A percentile compares a stretch with the other conserved stretches of the same genome.
Conservation (phyloP, 2,888 invertebrate species). For the Amphipoea lucens region DNA sequence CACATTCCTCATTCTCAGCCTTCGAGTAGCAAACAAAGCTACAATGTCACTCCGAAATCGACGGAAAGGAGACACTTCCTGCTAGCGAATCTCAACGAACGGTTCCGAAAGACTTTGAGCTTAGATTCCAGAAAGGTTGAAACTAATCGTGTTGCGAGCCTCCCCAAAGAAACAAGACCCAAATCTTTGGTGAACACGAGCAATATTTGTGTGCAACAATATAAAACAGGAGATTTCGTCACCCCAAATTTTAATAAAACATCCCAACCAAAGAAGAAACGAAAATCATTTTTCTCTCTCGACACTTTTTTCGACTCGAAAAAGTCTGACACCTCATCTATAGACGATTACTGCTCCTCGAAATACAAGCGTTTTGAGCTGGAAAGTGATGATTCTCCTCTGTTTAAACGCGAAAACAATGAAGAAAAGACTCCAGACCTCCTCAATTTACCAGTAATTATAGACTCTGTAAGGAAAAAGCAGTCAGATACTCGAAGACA, state of each 20-base stretch:
- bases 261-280: constrained; percentile 86
- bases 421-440: constrained; percentile 86
- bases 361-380: constrained; percentile 89
- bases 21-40: constrained; percentile 85
- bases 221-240: constrained; percentile 79
- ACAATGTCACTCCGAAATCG: constrained; percentile 87
- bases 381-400: constrained; percentile 88
- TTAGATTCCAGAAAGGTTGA: constrained; percentile 87
- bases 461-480: constrained; percentile 86
- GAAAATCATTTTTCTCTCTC: constrained; percentile 88
- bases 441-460: constrained; percentile 86
- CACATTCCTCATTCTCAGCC: constrained; percentile 86
- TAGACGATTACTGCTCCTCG: constrained; percentile 88
- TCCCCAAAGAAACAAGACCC: constrained; percentile 83
- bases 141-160: constrained; percentile 80
- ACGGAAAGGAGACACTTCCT: constrained; percentile 85
- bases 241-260: constrained; percentile 83
- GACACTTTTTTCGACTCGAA: constrained; percentile 89
- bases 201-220: constrained; percentile 84
- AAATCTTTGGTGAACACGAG: constrained; percentile 87
- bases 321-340: constrained; percentile 87
- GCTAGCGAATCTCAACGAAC: constrained; percentile 86
- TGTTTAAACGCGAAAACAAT: constrained; percentile 82
- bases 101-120: constrained; percentile 88
- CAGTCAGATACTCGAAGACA: constrained; percentile 86